These are phyloP conservation scores for Talpa occidentalis DNA, from an alignment of 2,113 vertebrate genomes.

Conservation along the genomic window DNA sequence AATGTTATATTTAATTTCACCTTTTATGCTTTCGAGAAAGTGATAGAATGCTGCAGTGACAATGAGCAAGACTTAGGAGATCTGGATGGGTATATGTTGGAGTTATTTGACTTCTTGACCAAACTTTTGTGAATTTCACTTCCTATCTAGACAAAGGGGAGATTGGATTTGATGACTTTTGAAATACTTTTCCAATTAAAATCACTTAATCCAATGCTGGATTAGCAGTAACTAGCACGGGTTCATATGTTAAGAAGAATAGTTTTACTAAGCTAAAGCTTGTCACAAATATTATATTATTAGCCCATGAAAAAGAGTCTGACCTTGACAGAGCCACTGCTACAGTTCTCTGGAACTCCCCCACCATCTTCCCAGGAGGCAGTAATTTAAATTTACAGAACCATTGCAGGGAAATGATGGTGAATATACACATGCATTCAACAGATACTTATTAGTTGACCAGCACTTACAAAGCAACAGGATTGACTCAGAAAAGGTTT, in stretches of 20 bases:
- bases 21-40: background rate
- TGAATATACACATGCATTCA: background rate
- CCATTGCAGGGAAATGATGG: background rate
- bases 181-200: background rate
- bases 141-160: background rate
- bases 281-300: background rate
- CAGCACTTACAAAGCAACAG: background rate
- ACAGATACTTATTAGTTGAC: background rate
- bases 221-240: background rate
- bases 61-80: background rate
- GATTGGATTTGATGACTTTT: background rate
- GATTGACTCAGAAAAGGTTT: background rate
- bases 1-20: background rate
- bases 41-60: background rate
- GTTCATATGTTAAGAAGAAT: background rate
- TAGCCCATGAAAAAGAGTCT: background rate
- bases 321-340: background rate
- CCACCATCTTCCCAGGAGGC: background rate
- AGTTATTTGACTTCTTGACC: background rate
- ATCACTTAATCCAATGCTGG: background rate
- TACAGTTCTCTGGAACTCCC: background rate
- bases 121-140: background rate
- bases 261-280: background rate
- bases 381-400: background rate
- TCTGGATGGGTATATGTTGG: background rate